These are phyloP conservation scores for Astyanax mexicanus DNA, from an alignment of 2,797 vertebrate species.

Conservation along the genomic window DNA sequence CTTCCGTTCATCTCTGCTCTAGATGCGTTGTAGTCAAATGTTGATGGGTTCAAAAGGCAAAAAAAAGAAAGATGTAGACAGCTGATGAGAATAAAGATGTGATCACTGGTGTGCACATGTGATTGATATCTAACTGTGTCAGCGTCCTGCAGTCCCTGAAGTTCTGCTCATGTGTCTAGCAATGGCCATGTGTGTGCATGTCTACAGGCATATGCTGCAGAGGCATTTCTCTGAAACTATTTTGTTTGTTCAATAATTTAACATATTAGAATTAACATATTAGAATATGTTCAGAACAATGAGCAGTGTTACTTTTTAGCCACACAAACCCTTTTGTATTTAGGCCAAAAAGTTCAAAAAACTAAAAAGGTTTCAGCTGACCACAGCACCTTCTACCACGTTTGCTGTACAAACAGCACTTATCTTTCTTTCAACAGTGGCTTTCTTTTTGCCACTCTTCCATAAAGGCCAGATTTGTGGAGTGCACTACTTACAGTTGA, in stretches of 20 bases:
- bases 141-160: neutral
- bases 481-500: too few species aligned
- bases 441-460: too few species aligned
- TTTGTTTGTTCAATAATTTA: too few species aligned
- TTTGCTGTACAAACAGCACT: neutral
- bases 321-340: too few species aligned
- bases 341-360: too few species aligned
- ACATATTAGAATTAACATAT: too few species aligned
- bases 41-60: neutral
- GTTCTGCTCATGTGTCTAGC: neutral
- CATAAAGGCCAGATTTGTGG: too few species aligned
- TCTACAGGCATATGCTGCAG: neutral
- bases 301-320: too few species aligned
- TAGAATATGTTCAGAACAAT: too few species aligned
- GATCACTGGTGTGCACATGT: neutral
- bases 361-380: too few species aligned
- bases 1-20: neutral
- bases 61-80: neutral
- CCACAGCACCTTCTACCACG: neutral
- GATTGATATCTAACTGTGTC: neutral
- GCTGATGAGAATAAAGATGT: neutral
- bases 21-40: neutral
- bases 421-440: too few species aligned
- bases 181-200: neutral
- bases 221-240: too few species aligned